Evolutionary conservation across 1,140 invertebrate species (phyloP).

Genomic region (Zaprionus capensis): DNA sequence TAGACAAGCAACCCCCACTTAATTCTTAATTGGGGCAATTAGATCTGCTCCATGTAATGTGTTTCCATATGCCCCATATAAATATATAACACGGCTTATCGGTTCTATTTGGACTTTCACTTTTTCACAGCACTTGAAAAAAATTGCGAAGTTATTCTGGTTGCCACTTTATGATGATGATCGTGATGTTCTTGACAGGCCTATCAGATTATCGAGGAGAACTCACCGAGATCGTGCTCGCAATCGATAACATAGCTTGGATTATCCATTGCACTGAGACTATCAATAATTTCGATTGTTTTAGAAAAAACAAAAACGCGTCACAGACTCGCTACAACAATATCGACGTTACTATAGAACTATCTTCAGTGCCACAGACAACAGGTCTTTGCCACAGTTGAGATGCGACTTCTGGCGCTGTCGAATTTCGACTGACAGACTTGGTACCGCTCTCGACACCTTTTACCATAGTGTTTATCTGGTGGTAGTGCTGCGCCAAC

Average conservation of each 20-base stretch:
- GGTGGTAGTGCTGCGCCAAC: constrained; percentile 12
- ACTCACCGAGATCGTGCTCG: constrained; percentile 67
- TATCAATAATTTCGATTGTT: background rate
- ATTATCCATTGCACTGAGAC: constrained; percentile 63
- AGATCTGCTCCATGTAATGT: background rate
- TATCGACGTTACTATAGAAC: background rate
- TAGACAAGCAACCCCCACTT: background rate
- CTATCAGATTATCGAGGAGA: background rate
- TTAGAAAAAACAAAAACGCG: constrained; percentile 3
- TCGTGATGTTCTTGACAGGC: background rate
- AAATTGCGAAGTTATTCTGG: background rate
- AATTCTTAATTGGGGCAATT: background rate
- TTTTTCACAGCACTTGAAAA: constrained; percentile 6
- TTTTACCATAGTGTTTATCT: constrained; percentile 35
- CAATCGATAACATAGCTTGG: constrained; percentile 63
- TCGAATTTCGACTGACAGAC: constrained; percentile 45
- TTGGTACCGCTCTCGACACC: background rate
- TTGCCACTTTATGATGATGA: background rate
- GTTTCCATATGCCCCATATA: background rate
- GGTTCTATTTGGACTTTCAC: background rate
- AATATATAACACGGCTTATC: background rate
- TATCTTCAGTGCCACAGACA: background rate
- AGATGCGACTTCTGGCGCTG: constrained; percentile 41
- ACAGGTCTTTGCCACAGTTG: background rate
- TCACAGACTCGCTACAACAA: constrained; percentile 8